These are phyloP conservation scores for Hydrotaea cyrtoneurina DNA, from an alignment of 2,888 invertebrate genomes.

Conservation along the genomic window DNA sequence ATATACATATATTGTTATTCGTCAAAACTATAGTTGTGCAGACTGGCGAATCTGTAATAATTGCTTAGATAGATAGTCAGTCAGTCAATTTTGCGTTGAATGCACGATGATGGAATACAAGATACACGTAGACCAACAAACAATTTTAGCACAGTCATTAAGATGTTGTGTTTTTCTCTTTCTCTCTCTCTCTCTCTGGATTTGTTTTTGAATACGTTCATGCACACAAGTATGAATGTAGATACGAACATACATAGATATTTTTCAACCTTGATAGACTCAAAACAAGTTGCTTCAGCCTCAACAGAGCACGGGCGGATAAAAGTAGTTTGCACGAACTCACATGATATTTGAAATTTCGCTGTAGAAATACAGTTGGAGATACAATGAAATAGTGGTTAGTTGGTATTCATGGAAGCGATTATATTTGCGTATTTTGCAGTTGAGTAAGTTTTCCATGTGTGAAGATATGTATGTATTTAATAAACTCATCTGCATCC, in stretches of 20 bases:
- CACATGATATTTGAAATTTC: neutral
- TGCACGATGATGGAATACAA: neutral
- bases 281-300: constrained; percentile 22
- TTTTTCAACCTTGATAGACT: constrained; percentile 27
- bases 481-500: too few relatives aligned
- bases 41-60: neutral
- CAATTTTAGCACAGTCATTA: constrained; percentile 14
- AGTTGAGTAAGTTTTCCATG: too few relatives aligned
- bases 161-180: neutral
- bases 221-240: neutral
- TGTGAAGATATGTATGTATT: too few relatives aligned
- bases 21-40: neutral
- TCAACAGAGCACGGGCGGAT: constrained; percentile 17
- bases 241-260: neutral
- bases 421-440: too few relatives aligned
- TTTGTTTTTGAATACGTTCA: neutral
- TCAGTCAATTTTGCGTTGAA: neutral
- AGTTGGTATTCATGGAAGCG: too few relatives aligned
- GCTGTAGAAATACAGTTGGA: neutral
- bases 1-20: neutral
- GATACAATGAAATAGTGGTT: too few relatives aligned
- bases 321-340: constrained; percentile 29
- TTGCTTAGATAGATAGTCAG: too few relatives aligned
- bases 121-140: neutral
- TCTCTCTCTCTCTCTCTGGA: too few relatives aligned